phyloP scores from a whole-genome alignment of 2,113 vertebrate genomes.

The Arenaria interpres region DNA sequence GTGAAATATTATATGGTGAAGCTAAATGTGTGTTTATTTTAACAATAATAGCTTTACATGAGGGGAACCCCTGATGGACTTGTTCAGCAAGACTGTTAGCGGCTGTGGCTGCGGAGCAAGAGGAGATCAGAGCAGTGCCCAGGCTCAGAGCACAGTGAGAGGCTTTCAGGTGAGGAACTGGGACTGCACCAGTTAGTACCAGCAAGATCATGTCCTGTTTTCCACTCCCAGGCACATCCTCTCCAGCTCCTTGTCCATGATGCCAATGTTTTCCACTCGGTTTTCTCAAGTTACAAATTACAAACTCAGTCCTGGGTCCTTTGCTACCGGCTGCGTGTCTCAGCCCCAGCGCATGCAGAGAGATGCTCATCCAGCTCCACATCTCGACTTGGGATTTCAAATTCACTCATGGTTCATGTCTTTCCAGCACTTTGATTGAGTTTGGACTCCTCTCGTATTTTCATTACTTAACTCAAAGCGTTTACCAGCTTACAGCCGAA shows the following conservation, averaged over 20 bases:
- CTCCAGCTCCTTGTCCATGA: background rate
- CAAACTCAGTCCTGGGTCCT: rapidly evolving
- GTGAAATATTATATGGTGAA: constrained; percentile 58
- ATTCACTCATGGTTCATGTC: background rate
- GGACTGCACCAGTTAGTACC: background rate
- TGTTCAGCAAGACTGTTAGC: background rate
- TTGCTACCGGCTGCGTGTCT: rapidly evolving
- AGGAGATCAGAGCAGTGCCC: background rate
- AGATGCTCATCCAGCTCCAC: background rate
- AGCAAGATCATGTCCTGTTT: background rate
- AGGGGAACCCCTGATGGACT: constrained; percentile 28
- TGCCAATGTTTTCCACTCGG: background rate
- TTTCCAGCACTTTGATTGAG: background rate
- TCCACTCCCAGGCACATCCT: rapidly evolving
- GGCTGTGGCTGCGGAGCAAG: background rate
- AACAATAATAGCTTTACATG: constrained; percentile 40
- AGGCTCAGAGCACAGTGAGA: background rate
- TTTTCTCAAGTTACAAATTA: background rate
- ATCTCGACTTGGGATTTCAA: background rate
- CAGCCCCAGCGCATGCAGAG: background rate
- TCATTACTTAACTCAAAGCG: background rate
- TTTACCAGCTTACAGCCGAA: background rate
- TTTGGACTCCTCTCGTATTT: background rate
- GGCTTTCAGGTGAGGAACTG: background rate
- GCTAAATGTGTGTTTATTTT: constrained; percentile 61